Evolutionary conservation across 2,797 vertebrate species (phyloP).

Genomic region (Brachyrhaphis roseni): DNA sequence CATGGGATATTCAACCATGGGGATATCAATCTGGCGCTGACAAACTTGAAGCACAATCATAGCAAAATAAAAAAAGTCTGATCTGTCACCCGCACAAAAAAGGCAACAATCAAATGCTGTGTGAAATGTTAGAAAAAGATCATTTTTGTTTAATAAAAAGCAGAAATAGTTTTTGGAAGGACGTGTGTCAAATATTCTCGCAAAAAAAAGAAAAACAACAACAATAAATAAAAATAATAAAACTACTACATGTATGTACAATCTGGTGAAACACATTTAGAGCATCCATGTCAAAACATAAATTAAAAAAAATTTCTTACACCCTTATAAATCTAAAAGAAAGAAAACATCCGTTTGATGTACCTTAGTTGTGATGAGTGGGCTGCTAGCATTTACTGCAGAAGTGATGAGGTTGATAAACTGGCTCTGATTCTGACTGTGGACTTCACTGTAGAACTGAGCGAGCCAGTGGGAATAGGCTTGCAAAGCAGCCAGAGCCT

Average conservation of each 20-base stretch:
- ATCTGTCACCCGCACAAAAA: not conserved
- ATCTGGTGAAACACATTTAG: not conserved
- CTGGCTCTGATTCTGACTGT: constrained; percentile 89
- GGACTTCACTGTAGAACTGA: constrained; percentile 94
- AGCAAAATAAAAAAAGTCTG: not conserved
- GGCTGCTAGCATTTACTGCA: constrained; percentile 88
- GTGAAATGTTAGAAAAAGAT: not conserved
- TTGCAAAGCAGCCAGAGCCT: constrained; percentile 95
- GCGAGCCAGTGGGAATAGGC: constrained; percentile 97
- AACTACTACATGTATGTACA: not conserved
- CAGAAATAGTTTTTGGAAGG: not conserved
- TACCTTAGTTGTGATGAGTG: constrained; percentile 83
- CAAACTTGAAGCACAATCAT: not conserved
- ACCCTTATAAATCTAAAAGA: not conserved
- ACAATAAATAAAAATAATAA: not conserved
- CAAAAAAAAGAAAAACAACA: too few species aligned
- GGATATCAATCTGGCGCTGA: not conserved
- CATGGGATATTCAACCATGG: not conserved
- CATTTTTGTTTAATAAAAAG: not conserved
- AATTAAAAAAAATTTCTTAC: not conserved
- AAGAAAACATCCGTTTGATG: not conserved
- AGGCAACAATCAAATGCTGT: not conserved
- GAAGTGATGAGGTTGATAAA: constrained; percentile 94
- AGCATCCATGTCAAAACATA: too few species aligned
- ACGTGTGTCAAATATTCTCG: not conserved